phyloP scores from a whole-genome alignment of 1,140 invertebrate species.

The Samia ricini region DNA sequence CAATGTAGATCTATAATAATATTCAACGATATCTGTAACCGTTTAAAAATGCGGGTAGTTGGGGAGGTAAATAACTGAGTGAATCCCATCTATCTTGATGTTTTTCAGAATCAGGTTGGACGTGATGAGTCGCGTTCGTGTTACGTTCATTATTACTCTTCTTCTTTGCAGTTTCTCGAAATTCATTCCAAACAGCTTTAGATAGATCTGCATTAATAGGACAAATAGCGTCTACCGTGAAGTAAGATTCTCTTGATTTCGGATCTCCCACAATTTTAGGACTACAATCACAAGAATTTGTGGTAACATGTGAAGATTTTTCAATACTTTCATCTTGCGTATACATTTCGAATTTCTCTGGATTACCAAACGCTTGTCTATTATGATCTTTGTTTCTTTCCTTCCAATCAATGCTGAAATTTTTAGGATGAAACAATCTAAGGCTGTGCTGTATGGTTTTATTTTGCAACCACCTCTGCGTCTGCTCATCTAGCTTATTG shows the following conservation, averaged over 20 bases:
- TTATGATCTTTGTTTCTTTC: constrained; percentile 11
- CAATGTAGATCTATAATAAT: not conserved
- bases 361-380: constrained; percentile 23
- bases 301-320: constrained; percentile 29
- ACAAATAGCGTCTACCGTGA: constrained; percentile 28
- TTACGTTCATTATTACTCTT: constrained; percentile 18
- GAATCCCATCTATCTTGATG: constrained; percentile 33
- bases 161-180: constrained; percentile 37
- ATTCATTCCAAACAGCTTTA: constrained; percentile 32
- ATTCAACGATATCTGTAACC: constrained; percentile 8
- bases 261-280: constrained; percentile 2
- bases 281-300: constrained; percentile 22
- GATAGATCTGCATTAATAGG: constrained; percentile 33
- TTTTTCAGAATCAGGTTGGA: not conserved
- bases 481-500: constrained; percentile 13
- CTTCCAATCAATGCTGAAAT: not conserved
- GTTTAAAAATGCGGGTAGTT: constrained; percentile 48
- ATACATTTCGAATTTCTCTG: not conserved
- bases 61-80: constrained; percentile 45
- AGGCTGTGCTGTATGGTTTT: not conserved
- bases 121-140: not conserved
- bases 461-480: not conserved
- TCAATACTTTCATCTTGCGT: not conserved
- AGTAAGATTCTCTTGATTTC: constrained; percentile 22
- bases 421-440: not conserved